Conservation (phyloP, 2,113 vertebrate genomes). For the Lepisosteus oculatus region DNA sequence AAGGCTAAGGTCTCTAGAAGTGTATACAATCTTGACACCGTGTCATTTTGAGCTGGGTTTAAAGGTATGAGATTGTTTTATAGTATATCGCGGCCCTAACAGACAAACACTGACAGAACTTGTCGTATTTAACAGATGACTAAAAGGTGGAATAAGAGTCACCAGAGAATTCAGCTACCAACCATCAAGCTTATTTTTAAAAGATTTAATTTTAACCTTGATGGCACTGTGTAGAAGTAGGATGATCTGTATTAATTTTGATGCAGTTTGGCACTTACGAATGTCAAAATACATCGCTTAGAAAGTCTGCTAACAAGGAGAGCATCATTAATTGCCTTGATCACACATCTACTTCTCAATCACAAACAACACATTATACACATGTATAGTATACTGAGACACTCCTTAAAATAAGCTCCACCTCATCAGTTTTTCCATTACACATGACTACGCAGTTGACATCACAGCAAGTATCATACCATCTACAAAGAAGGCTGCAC, state of each 20-base stretch:
- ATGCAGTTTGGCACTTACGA: no score
- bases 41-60: background rate
- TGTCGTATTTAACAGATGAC: background rate
- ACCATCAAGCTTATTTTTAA: background rate
- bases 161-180: background rate
- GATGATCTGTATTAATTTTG: background rate
- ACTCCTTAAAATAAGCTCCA: no score
- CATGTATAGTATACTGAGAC: no score
- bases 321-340: background rate
- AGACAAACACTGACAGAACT: background rate
- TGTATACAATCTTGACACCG: background rate
- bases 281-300: background rate
- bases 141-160: background rate
- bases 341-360: background rate
- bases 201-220: constrained; percentile 6
- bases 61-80: background rate
- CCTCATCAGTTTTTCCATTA: no score
- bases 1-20: no score
- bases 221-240: background rate
- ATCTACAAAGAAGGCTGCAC: no score
- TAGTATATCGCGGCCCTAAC: background rate
- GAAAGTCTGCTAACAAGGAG: background rate
- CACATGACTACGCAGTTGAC: no score
- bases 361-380: background rate
- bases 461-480: no score